phyloP scores from a whole-genome alignment of 1,140 invertebrate species.

The Callitettix versicolor region DNA sequence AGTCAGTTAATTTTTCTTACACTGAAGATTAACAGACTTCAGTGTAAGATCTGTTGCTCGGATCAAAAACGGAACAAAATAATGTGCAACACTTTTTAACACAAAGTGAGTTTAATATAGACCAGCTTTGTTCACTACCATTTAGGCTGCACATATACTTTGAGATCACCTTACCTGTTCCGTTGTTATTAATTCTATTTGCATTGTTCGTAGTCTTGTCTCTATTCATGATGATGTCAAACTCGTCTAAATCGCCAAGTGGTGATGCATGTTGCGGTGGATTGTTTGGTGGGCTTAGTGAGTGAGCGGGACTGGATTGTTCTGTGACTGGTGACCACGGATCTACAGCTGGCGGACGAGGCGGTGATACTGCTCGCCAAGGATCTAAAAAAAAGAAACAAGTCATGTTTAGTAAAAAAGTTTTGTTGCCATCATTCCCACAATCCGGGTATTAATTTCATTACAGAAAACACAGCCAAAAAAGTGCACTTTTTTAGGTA shows the following conservation, averaged over 20 bases:
- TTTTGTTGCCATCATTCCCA: slow-evolving; percentile 1
- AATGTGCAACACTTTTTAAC: too few relatives aligned
- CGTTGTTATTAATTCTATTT: slow-evolving; percentile 33
- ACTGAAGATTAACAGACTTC: too few relatives aligned
- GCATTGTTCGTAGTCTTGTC: slow-evolving; percentile 29
- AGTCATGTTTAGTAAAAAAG: slow-evolving; percentile 2
- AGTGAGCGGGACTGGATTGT: slow-evolving; percentile 27
- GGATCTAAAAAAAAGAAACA: slow-evolving; percentile 38
- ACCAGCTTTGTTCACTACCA: too few relatives aligned
- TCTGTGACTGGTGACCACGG: slow-evolving; percentile 38
- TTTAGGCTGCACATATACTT: background rate
- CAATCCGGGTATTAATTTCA: background rate
- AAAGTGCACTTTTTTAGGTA: too few relatives aligned
- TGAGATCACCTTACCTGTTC: slow-evolving; percentile 30
- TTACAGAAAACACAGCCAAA: too few relatives aligned
- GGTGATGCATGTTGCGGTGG: slow-evolving; percentile 28
- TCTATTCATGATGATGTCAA: slow-evolving; percentile 68
- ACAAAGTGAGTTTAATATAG: too few relatives aligned
- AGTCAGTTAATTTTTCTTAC: too few relatives aligned
- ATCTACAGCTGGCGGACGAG: slow-evolving; percentile 34
- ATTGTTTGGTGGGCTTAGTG: slow-evolving; percentile 1
- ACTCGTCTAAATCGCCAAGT: slow-evolving; percentile 68
- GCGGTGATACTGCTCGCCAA: slow-evolving; percentile 36
- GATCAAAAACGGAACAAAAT: too few relatives aligned
- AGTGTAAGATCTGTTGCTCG: too few relatives aligned